Base-by-base conservation (phyloP, 2,888 invertebrate genomes). In the Ischnus inquisitorius region DNA sequence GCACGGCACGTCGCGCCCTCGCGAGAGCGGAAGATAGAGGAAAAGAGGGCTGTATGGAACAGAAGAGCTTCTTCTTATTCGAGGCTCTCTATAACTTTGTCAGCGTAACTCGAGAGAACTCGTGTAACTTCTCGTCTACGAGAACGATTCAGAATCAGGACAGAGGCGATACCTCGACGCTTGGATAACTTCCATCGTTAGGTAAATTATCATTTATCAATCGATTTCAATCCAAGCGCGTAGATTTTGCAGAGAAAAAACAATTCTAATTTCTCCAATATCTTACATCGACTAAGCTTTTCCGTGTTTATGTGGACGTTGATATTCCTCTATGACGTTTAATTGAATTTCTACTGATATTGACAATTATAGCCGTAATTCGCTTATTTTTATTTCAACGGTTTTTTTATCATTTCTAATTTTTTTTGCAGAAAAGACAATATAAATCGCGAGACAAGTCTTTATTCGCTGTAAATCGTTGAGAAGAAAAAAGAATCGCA, bases 21-120 rank as follows among this genome's bases (percentile, higher is more conserved):
- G 57, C 54, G 54, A 75, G 79, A 19, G 76, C 69, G 71, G 68
- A 77, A 76, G 83, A 79, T 64, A 75, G 79, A 68, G 43, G 46
- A 57, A 68, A 51, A 25, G 34, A 34, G 34, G 68, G 22, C 39
- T 64, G 64, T 60, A 76, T 65, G 46, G 57, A 57, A 48, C 25
- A 60, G 79, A 79, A 79, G 69, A 75, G 51, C 67, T 76, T 41
- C 69, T 71, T 78, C 83, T 82, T 77, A 74, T 81, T 82, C 81
- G 76, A 81, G 67, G 6, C 57, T 72, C 79, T 79, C 74, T 83
- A 79, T 78, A 84, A 84, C 87, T 86, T 87, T 84, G 86, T 86
- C 86, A 86, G 86, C 86, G 82, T 86, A 80, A 82, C 84, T 86
- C 78, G 75, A 74, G 41, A 74, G 28, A 25, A 57, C 46, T 71